phyloP scores from a whole-genome alignment of 2,797 vertebrate genomes.

The Myiotriccus ornatus region DNA sequence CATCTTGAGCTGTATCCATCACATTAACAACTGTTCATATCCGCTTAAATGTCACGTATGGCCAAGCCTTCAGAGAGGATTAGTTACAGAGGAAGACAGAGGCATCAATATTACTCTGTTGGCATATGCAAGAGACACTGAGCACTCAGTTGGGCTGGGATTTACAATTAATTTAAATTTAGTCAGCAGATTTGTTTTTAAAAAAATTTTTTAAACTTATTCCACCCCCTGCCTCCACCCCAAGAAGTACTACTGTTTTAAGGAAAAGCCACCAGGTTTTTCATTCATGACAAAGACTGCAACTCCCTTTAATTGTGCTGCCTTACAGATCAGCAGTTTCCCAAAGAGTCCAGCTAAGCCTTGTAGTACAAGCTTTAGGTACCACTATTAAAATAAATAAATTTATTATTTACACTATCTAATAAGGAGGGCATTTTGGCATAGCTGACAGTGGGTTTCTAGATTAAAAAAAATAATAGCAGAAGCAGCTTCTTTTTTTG shows the following conservation, averaged over 20 bases:
- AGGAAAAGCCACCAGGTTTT: not conserved
- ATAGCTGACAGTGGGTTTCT: not conserved
- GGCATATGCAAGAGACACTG: not conserved
- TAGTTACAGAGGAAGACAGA: not conserved
- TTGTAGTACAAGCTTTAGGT: not conserved
- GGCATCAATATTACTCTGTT: not conserved
- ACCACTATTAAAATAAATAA: not conserved
- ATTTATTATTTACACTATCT: not conserved
- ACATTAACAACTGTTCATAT: not conserved
- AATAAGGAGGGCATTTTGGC: not conserved
- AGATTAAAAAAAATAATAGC: not conserved
- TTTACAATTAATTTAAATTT: slow-evolving; percentile 51
- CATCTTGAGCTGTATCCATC: slow-evolving; percentile 2
- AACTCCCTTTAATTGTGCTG: not conserved
- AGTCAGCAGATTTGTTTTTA: not conserved
- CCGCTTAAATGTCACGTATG: not conserved
- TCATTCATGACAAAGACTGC: slow-evolving; percentile 3
- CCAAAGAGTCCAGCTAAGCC: not conserved
- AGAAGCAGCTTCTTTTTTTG: not conserved
- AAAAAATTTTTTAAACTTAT: slow-evolving; percentile 9
- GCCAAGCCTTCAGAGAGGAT: slow-evolving; percentile 23
- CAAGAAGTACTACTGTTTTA: slow-evolving; percentile 4
- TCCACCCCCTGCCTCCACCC: slow-evolving; percentile 4
- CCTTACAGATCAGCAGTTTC: not conserved
- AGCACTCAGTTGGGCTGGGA: not conserved